Conservation (phyloP, 2,888 invertebrate genomes). For the Gymnosoma rotundatum region DNA sequence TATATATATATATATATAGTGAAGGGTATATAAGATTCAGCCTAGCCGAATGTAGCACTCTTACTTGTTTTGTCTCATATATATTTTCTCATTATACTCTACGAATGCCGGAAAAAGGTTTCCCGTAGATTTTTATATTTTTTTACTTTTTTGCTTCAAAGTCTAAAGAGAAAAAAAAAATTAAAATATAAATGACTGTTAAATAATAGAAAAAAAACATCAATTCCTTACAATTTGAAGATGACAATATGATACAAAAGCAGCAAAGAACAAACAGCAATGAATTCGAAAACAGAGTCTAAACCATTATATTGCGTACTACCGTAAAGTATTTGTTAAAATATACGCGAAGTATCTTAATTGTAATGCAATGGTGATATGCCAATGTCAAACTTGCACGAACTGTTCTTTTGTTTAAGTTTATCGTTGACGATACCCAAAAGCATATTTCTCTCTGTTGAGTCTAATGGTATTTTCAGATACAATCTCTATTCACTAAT, state of each 20-base stretch:
- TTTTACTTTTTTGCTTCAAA: conserved; percentile 38
- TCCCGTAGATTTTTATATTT: conserved; percentile 20
- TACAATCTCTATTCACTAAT: conserved; percentile 24
- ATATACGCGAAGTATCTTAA: conserved; percentile 57
- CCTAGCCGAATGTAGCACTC: no score
- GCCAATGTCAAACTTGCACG: conserved; percentile 55
- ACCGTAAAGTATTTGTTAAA: conserved; percentile 57
- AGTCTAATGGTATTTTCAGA: conserved; percentile 42
- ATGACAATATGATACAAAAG: conserved; percentile 33
- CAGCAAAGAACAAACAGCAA: conserved; percentile 16
- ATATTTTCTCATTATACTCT: no score
- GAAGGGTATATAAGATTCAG: no score
- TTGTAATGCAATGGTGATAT: conserved; percentile 53
- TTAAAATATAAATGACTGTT: conserved; percentile 29
- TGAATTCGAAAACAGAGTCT: background rate
- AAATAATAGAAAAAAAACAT: background rate
- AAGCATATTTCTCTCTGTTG: conserved; percentile 39
- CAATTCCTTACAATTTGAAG: conserved; percentile 16
- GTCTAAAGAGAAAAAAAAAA: conserved; percentile 5
- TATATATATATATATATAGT: no score
- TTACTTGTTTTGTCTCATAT: no score
- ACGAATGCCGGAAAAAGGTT: background rate
- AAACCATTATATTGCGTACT: conserved; percentile 22
- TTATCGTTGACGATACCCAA: conserved; percentile 55
- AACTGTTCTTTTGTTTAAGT: conserved; percentile 59